phyloP scores from a whole-genome alignment of 2,797 vertebrate species.

The Anisognathus igniventris region DNA sequence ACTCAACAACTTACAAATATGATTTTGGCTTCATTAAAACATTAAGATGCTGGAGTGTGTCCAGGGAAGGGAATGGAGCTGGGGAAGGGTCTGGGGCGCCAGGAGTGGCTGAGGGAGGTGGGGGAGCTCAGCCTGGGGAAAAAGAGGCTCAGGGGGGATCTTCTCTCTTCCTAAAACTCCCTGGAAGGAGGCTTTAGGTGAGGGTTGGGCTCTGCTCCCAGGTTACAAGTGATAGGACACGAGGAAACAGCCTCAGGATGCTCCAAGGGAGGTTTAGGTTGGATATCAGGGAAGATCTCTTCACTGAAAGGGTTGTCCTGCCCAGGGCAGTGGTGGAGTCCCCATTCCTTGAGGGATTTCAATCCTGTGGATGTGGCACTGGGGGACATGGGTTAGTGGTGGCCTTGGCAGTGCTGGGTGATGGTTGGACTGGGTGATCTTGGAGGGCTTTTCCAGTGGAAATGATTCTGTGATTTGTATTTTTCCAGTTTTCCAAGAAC shows the following conservation, averaged over 20 bases:
- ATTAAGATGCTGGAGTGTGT: neutral
- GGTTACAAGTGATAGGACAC: fast-evolving
- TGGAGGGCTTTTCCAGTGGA: neutral
- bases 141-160: neutral
- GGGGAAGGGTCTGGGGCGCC: neutral
- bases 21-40: neutral
- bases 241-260: neutral
- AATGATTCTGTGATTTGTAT: neutral
- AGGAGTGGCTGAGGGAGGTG: neutral
- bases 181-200: neutral
- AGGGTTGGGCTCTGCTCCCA: neutral
- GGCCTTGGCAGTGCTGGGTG: neutral
- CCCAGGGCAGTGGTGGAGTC: neutral
- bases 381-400: neutral
- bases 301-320: neutral
- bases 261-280: neutral
- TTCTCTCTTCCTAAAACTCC: neutral
- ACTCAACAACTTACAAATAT: neutral
- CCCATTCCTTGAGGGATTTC: neutral
- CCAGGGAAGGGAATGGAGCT: neutral
- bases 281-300: neutral
- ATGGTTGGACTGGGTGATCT: no score
- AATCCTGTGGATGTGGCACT: neutral
- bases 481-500: neutral
- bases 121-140: neutral